phyloP scores from a whole-genome alignment of 2,113 vertebrate species.

The Symphodus melops region DNA sequence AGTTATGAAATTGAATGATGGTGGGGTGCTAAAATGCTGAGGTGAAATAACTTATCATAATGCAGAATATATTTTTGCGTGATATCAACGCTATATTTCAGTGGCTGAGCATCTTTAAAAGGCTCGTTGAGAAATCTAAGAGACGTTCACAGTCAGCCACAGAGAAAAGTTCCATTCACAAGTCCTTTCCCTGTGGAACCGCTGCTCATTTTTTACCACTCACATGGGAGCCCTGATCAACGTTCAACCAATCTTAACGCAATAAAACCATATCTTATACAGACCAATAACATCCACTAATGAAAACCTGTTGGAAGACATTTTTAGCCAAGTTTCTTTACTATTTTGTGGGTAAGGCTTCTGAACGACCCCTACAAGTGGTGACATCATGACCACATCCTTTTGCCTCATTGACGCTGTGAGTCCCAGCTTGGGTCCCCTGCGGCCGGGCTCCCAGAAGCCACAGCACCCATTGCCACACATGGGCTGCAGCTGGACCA shows the following conservation, averaged over 20 bases:
- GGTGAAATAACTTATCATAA: slow-evolving; percentile 20
- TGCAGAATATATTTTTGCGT: slow-evolving; percentile 21
- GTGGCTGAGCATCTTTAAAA: slow-evolving; percentile 22
- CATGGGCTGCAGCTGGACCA: slow-evolving; percentile 84
- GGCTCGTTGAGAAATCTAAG: slow-evolving; percentile 21
- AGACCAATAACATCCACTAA: slow-evolving; percentile 69
- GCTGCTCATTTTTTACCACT: slow-evolving; percentile 36
- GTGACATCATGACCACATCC: slow-evolving; percentile 86
- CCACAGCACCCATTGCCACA: slow-evolving; percentile 79
- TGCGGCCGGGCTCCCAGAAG: slow-evolving; percentile 80
- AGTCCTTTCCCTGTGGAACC: slow-evolving; percentile 9
- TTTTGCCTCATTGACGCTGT: slow-evolving; percentile 73
- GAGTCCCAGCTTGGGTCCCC: slow-evolving; percentile 68
- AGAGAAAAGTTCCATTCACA: slow-evolving; percentile 29
- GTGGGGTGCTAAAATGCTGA: slow-evolving; percentile 12
- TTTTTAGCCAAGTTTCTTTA: slow-evolving; percentile 76
- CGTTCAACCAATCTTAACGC: slow-evolving; percentile 51
- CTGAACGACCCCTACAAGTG: slow-evolving; percentile 75
- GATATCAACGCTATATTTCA: slow-evolving; percentile 5
- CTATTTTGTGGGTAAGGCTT: slow-evolving; percentile 76
- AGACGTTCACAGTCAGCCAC: slow-evolving; percentile 37
- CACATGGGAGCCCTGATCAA: slow-evolving; percentile 46
- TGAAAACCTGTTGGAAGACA: slow-evolving; percentile 76
- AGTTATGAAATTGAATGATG: slow-evolving; percentile 27
- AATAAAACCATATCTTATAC: slow-evolving; percentile 59